Conservation (phyloP, 2,797 vertebrate genomes). For the Aldrovandia affinis region DNA sequence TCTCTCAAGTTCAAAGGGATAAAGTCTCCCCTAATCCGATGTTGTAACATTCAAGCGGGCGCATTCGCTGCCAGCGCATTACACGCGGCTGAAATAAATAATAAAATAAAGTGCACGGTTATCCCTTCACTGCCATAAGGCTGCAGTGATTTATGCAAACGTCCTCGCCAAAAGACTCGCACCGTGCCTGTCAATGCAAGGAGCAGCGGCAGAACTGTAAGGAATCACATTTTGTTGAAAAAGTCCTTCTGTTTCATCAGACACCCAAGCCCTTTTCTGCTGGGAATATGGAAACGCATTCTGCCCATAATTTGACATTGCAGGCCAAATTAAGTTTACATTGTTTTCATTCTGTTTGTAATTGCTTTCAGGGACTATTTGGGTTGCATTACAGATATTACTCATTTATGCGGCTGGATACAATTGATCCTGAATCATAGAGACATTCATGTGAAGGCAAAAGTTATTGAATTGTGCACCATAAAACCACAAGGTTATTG, state of each 20-base stretch:
- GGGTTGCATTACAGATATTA: neutral
- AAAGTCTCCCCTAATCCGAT: slow-evolving; percentile 1
- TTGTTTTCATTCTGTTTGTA: neutral
- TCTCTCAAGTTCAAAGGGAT: slow-evolving; percentile 10
- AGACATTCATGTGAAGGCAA: neutral
- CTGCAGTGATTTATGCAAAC: neutral
- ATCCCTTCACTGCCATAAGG: neutral
- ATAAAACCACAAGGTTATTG: too few relatives aligned
- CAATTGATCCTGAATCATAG: too few relatives aligned
- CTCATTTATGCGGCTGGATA: neutral
- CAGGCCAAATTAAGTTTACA: neutral
- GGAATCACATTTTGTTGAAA: neutral
- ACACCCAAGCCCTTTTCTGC: neutral
- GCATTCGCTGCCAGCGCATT: slow-evolving; percentile 12
- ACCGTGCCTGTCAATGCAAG: neutral
- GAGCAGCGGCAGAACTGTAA: neutral
- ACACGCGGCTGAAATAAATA: slow-evolving; percentile 6
- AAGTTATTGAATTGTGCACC: neutral
- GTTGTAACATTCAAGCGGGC: slow-evolving; percentile 18
- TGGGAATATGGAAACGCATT: neutral
- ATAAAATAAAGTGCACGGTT: neutral
- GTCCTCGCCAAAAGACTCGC: neutral
- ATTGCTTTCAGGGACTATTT: neutral
- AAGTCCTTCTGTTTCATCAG: neutral
- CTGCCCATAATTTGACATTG: neutral